Evolutionary conservation across 2,888 invertebrate species (phyloP).

Genomic region (Calliscelio sp.): DNA sequence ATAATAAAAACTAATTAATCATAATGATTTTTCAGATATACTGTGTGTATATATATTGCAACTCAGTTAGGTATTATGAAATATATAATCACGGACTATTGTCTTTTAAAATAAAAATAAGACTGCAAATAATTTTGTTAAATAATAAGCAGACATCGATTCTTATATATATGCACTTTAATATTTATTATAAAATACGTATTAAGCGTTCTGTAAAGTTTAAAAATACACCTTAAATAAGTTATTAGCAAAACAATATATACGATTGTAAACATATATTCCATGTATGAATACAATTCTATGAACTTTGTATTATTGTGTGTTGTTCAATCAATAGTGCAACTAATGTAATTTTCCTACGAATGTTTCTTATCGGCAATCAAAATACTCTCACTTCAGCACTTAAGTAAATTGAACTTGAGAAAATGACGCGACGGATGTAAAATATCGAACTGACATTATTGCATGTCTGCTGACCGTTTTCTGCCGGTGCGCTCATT

Average conservation of each 20-base stretch:
- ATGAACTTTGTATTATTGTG: background rate
- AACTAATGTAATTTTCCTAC: constrained; percentile 58
- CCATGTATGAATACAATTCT: background rate
- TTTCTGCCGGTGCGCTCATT: background rate
- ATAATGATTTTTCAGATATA: too few relatives aligned
- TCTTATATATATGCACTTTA: too few relatives aligned
- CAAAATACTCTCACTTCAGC: constrained; percentile 71
- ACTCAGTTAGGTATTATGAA: too few relatives aligned
- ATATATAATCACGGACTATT: too few relatives aligned
- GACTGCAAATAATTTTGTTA: too few relatives aligned
- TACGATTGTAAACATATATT: background rate
- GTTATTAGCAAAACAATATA: background rate
- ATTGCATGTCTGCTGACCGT: constrained; percentile 28
- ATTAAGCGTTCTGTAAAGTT: too few relatives aligned
- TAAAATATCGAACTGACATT: constrained; percentile 26
- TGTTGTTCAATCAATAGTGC: constrained; percentile 40
- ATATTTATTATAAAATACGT: too few relatives aligned
- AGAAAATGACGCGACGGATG: constrained; percentile 22
- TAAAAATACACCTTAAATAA: too few relatives aligned
- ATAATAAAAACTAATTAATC: too few relatives aligned
- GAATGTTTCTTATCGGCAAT: constrained; percentile 64
- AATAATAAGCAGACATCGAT: too few relatives aligned
- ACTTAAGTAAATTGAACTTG: constrained; percentile 78
- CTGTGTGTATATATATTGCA: too few relatives aligned
- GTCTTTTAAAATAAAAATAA: too few relatives aligned